phyloP scores from a whole-genome alignment of 2,888 invertebrate genomes.

The Xestoiulus laeticollis region DNA sequence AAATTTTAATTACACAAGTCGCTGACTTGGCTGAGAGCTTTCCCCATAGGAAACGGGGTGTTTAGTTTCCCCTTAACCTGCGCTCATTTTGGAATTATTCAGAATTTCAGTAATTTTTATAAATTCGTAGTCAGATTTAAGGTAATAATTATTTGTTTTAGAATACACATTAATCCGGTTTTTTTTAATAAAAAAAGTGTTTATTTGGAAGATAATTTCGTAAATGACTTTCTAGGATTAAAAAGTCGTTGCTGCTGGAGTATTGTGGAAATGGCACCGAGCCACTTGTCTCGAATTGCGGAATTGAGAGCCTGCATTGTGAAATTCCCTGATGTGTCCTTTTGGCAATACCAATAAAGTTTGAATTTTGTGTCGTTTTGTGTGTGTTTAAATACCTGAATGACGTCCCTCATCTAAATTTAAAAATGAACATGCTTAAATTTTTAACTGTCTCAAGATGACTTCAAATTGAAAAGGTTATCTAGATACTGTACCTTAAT shows the following conservation, averaged over 20 bases:
- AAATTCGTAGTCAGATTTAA: no score
- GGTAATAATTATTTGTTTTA: no score
- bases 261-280: neutral
- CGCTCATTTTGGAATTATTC: no score
- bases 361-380: constrained; percentile 10
- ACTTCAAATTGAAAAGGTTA: neutral
- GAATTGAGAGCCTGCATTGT: neutral
- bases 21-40: no score
- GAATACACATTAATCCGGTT: no score
- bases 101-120: no score
- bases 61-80: no score
- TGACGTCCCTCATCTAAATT: neutral
- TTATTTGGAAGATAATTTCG: neutral
- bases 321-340: neutral
- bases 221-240: neutral
- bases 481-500: neutral
- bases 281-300: neutral
- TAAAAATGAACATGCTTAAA: neutral
- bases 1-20: no score
- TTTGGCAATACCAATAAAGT: neutral
- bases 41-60: no score
- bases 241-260: neutral
- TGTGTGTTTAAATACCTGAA: neutral
- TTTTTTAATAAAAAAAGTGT: neutral
- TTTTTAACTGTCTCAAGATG: neutral